phyloP scores from a whole-genome alignment of 2,888 invertebrate species.

The Nephrotoma appendiculata region DNA sequence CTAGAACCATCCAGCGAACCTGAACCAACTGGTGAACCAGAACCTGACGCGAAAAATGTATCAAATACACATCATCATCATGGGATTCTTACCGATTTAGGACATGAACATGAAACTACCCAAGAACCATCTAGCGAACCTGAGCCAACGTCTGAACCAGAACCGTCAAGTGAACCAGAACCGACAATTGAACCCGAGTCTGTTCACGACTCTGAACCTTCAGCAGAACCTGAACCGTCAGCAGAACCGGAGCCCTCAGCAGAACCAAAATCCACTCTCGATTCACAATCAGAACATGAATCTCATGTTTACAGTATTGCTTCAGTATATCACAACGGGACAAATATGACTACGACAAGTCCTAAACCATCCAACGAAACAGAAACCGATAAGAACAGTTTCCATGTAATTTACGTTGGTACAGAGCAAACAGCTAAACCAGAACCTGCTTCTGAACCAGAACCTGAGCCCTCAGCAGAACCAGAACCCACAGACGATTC shows the following conservation, averaged over 20 bases:
- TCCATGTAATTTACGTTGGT: not conserved
- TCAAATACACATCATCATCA: not conserved
- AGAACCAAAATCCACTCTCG: constrained; percentile 8
- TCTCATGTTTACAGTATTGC: no score
- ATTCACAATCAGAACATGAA: not conserved
- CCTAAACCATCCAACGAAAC: constrained; percentile 20
- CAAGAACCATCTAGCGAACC: constrained; percentile 13
- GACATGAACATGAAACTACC: constrained; percentile 13
- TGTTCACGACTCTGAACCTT: constrained; percentile 10
- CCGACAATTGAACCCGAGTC: constrained; percentile 11
- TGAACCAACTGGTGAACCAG: constrained; percentile 20
- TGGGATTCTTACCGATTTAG: not conserved
- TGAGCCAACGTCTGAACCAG: constrained; percentile 7
- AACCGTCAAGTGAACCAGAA: constrained; percentile 17
- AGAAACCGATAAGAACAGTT: constrained; percentile 10
- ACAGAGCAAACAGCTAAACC: constrained; percentile 6
- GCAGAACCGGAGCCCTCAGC: constrained; percentile 16
- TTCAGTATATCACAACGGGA: no score
- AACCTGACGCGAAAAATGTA: constrained; percentile 15
- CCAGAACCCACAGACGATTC: constrained; percentile 8
- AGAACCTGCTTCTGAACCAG: constrained; percentile 15
- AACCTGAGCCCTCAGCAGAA: constrained; percentile 7
- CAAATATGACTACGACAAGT: not conserved
- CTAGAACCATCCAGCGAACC: constrained; percentile 9
- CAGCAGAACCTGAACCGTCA: constrained; percentile 11